These are phyloP conservation scores for Enoplosus armatus DNA, from an alignment of 2,797 vertebrate genomes.

Conservation along the genomic window DNA sequence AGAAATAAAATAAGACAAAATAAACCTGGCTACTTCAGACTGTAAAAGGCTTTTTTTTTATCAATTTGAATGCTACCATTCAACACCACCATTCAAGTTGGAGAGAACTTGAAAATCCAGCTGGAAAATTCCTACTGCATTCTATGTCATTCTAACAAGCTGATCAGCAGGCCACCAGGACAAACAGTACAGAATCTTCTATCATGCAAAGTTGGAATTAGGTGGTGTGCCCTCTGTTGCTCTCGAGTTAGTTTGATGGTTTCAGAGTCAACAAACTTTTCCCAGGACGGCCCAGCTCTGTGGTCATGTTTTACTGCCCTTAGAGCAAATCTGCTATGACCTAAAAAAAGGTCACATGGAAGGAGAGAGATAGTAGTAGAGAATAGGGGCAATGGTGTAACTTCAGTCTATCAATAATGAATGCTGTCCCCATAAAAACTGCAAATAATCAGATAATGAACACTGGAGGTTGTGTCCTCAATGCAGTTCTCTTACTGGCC, in stretches of 20 bases:
- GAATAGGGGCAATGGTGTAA: not conserved
- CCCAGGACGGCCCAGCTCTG: not conserved
- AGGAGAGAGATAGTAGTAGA: not conserved
- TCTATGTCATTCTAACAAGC: not conserved
- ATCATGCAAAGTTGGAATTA: not conserved
- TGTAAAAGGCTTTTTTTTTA: not conserved
- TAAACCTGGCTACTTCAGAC: not conserved
- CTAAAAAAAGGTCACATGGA: slow-evolving; percentile 14
- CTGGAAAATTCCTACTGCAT: not conserved
- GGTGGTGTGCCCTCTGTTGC: not conserved
- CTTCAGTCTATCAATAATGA: slow-evolving; percentile 5
- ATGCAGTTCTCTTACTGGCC: not conserved
- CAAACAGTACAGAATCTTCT: not conserved
- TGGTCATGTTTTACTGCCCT: slow-evolving; percentile 13
- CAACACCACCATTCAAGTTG: not conserved
- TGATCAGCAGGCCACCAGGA: not conserved
- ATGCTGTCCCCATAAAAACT: not conserved
- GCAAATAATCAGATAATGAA: slow-evolving; percentile 15
- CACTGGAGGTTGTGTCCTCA: not conserved
- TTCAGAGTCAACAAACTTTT: slow-evolving; percentile 12
- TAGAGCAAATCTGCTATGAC: slow-evolving; percentile 16
- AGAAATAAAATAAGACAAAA: not conserved
- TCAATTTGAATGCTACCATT: not conserved
- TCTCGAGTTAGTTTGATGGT: not conserved
- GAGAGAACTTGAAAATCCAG: not conserved